Base-by-base conservation (phyloP, 2,888 invertebrate genomes). In the Hypomecis punctinalis region DNA sequence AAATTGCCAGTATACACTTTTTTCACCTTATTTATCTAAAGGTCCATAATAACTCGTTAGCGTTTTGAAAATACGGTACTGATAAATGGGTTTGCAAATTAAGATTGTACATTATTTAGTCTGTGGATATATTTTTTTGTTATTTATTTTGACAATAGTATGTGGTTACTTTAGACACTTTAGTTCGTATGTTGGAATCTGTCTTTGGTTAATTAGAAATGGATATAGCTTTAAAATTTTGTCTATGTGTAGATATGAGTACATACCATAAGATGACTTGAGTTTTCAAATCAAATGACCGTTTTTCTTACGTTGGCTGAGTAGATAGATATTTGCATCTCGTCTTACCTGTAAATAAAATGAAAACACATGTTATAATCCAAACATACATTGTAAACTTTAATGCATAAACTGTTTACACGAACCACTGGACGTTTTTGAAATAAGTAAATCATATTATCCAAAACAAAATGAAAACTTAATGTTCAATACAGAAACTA, bases 281-380 rank as follows among this genome's bases (percentile, higher is more conserved):
- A 23, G 23, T 23, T 23, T 23, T 23, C 3, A 23, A 23, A 23
- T 23, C 23, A 23, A 23, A 23, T 23, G 23, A 23, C 3, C 23
- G 7, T 6, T n/a, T 11, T 36, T 49, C n/a, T 6, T 11, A 36
- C n/a, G 6, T 23, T 0, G 4, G 33, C 39, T 11, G 23, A 23
- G 23, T 23, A 23, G 23, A 6, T 13, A 13, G 8, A 11, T 13
- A 13, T n/a, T 9, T 37, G 9, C 39, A 8, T 37, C 4, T 36
- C 39, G 11, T 40, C 57, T 57, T 48, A 57, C 57, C 57, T 57
- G 57, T 11, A 57, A 57, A 40, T 39, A 48, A 5, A 35, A 40
- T n/a, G 35, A 57, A 35, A 35, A 23, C 6, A 37, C 13, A 37
- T 6, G 0, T 11, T 39, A 11, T 6, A 5, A 5, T 51, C 13